A percentile compares a stretch with the other conserved stretches of the same genome.
These are phyloP conservation scores for Acanthopleura granulata DNA, from an alignment of 2,888 invertebrate genomes.

Conservation along the genomic window DNA sequence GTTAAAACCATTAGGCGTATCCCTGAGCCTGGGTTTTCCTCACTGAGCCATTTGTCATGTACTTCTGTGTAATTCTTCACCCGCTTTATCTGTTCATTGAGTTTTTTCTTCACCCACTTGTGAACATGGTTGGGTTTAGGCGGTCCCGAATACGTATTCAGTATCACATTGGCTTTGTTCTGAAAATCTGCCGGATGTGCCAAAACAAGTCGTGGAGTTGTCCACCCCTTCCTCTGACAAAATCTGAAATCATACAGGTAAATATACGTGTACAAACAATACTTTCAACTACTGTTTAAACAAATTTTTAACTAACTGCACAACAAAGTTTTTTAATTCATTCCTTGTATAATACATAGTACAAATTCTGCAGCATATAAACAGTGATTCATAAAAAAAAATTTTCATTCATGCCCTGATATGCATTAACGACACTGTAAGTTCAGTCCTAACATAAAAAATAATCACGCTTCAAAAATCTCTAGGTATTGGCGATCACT, in stretches of 20 bases:
- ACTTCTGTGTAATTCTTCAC: slow-evolving; percentile 65
- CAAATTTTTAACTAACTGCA: too few relatives aligned
- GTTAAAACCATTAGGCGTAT: slow-evolving; percentile 71
- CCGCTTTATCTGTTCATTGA: slow-evolving; percentile 68
- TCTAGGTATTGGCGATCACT: too few relatives aligned
- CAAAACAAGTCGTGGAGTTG: slow-evolving; percentile 69
- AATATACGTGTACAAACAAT: too few relatives aligned
- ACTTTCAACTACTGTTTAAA: too few relatives aligned
- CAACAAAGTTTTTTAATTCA: too few relatives aligned
- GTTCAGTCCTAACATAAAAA: too few relatives aligned
- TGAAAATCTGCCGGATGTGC: slow-evolving; percentile 71
- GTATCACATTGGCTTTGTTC: slow-evolving; percentile 71
- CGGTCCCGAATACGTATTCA: slow-evolving; percentile 66
- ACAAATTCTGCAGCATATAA: too few relatives aligned
- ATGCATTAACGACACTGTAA: too few relatives aligned
- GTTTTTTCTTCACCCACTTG: slow-evolving; percentile 71
- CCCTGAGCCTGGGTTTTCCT: slow-evolving; percentile 44
- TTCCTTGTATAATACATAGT: too few relatives aligned
- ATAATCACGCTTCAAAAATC: too few relatives aligned
- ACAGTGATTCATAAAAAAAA: too few relatives aligned
- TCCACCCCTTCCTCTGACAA: slow-evolving; percentile 71
- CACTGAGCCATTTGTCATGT: slow-evolving; percentile 62
- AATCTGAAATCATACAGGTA: slow-evolving; percentile 62
- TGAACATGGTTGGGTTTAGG: slow-evolving; percentile 64
- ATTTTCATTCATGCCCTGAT: too few relatives aligned